Conservation (phyloP, 2,888 invertebrate genomes). For the Tillus elongatus region DNA sequence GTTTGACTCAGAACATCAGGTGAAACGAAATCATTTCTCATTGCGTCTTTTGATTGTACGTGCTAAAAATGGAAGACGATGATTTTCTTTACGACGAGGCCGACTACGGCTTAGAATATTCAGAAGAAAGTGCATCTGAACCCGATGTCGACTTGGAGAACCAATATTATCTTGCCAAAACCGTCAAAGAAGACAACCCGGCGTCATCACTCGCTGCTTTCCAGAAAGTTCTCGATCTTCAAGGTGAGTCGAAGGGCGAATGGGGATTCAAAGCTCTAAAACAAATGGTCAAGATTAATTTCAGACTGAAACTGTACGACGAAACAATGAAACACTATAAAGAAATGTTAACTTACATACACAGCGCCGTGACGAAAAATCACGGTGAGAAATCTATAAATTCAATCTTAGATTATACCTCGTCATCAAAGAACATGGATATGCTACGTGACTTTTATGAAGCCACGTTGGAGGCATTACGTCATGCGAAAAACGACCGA, state of each 20-base stretch:
- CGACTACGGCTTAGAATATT: slow-evolving; percentile 96
- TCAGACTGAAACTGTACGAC: slow-evolving; percentile 72
- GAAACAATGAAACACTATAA: slow-evolving; percentile 66
- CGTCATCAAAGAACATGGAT: slow-evolving; percentile 80
- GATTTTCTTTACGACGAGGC: slow-evolving; percentile 50
- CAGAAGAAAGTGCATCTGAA: slow-evolving; percentile 96
- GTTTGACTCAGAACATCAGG: no score
- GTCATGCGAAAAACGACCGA: slow-evolving; percentile 96
- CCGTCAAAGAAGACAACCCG: slow-evolving; percentile 91
- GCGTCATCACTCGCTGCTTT: slow-evolving; percentile 83
- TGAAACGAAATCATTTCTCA: no score
- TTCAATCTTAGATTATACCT: slow-evolving; percentile 97
- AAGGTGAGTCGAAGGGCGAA: slow-evolving; percentile 94
- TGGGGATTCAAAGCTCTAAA: slow-evolving; percentile 99
- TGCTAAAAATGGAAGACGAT: no score
- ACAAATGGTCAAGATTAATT: slow-evolving; percentile 99
- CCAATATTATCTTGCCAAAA: slow-evolving; percentile 98
- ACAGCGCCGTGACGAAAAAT: slow-evolving; percentile 95
- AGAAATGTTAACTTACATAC: slow-evolving; percentile 91
- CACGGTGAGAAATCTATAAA: slow-evolving; percentile 99
- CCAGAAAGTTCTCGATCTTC: slow-evolving; percentile 91
- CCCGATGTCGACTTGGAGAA: slow-evolving; percentile 99
- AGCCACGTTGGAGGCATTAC: slow-evolving; percentile 82
- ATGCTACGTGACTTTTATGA: slow-evolving; percentile 95
- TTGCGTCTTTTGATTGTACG: no score